These are phyloP conservation scores for Chamaetylas fuelleborni DNA, from an alignment of 2,113 vertebrate species.

Conservation along the genomic window DNA sequence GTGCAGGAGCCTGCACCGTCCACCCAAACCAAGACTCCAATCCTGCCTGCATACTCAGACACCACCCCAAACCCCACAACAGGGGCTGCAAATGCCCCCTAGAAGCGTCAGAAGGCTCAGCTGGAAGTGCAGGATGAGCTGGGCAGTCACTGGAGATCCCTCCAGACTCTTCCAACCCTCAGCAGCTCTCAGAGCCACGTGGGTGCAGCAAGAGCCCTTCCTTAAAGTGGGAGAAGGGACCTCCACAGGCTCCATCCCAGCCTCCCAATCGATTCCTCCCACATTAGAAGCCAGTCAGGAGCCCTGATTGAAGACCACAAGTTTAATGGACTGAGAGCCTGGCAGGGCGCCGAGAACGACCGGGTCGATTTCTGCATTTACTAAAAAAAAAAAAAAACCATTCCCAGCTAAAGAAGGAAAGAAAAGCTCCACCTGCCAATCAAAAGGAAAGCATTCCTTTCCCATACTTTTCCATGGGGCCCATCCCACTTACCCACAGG, in stretches of 20 bases:
- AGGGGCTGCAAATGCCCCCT: background rate
- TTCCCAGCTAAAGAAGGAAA: slow-evolving; percentile 22
- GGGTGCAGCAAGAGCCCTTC: background rate
- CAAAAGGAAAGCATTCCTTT: background rate
- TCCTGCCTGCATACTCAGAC: background rate
- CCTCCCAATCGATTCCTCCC: slow-evolving; percentile 21
- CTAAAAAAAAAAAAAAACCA: slow-evolving; percentile 56
- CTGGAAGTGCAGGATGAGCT: background rate
- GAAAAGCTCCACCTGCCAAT: slow-evolving; percentile 24
- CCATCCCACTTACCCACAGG: slow-evolving; percentile 85
- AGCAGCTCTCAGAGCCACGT: fast-evolving
- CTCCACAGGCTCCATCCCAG: background rate
- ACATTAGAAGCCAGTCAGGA: slow-evolving; percentile 13
- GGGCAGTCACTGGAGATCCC: background rate
- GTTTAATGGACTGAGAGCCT: slow-evolving; percentile 64
- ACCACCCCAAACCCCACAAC: background rate
- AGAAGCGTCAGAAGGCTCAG: background rate
- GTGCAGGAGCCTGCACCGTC: fast-evolving
- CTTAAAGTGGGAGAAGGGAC: background rate
- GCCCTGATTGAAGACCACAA: slow-evolving; percentile 56
- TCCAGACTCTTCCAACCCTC: background rate
- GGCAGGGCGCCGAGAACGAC: background rate
- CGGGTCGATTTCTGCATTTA: slow-evolving; percentile 54
- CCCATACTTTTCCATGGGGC: background rate
- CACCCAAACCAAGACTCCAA: background rate